Evolutionary conservation across 53 echinoderm and acorn worm species (phyloP), one percentile per base, ranked within the genome.

Genomic region (Henricia sp.): DNA sequence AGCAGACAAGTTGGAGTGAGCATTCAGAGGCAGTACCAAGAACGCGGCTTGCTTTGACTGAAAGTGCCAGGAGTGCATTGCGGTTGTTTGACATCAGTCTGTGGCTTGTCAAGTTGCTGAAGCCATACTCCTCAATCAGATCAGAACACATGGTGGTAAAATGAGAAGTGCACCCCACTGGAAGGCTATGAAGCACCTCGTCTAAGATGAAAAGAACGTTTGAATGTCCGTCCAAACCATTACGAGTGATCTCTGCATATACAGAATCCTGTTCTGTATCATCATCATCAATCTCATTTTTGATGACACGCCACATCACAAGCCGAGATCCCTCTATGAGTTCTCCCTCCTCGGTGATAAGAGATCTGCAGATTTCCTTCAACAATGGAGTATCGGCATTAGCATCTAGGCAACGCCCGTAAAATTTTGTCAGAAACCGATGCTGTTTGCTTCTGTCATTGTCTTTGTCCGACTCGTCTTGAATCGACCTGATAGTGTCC

Each of bases 111-210:
- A 86, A 38, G 76, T 86, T 29, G 28, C 46, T 1, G 40, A 75
- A 86, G 33, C 73, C 86, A 51, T 30, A 30, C 16, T 87, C 87
- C 14, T 67, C 60, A 78, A 87, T 78, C 34, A 87, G 39, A 42
- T 78, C 87, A 87, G 77, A 78, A 51, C 87, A 87, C 26, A 78
- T 37, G 20, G 57, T 67, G 29, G 87, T 16, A 23, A 87, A 67
- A 63, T 50, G 60, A 17, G 56, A 56, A 42, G 40, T 76, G 13
- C 14, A 8, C 37, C 76, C 76, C 57, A 12, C 37, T 24, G 54
- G 74, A 1, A 52, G 59, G 41, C 14, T 56, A 19, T 3, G 39
- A 26, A 76, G 76, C 42, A 76, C 2, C 27, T 76, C 14, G 76
- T 76, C 76, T 30, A 76, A 59, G 42, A 40, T 42, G 12, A 43